Base-by-base conservation (phyloP, 2,113 vertebrate species). In the Sus scrofa region DNA sequence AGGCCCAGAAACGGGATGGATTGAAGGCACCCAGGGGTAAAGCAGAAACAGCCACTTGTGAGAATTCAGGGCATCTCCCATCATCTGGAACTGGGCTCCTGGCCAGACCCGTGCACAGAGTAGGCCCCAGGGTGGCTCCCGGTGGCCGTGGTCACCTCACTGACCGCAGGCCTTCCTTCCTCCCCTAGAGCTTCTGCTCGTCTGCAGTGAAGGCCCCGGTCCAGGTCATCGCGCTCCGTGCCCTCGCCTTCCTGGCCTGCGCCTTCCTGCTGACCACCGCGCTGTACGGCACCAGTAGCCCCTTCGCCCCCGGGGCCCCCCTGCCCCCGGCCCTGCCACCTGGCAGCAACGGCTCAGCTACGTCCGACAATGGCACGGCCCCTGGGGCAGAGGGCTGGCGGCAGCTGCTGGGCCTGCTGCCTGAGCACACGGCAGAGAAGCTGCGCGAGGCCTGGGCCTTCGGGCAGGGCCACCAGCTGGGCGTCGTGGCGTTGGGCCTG, bases 171-270 rank as follows among this genome's bases (percentile, higher is more conserved):
- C 16, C 62, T 14, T 85, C 37, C 60, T 26, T 0, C 14, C 54
- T 26, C 52, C 63, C 37, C 3, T 98, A 99, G 99, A 99, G 97
- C 91, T 96, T 98, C 58, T 98, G 98, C 44, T 98, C 98, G 0
- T 97, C 98, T 0, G 83, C 97, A 0, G 74, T 96, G 56, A 98
- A 98, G 60, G 99, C 99, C 0, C 99, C 99, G 0, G n/a, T 97
- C 30, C 98, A 98, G 62, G 99, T 99, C 92, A 97, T 99, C n/a
- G n/a, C 99, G 2, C 98, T 99, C 11, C 98, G 99, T 0, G 91
- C 98, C 95, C 98, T 99, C 60, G 98, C 99, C 91, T 99, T 99
- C 98, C 98, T 99, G 75, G 98, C 99, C 88, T 99, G 99, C 13
- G 98, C 98, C 0, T 98, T 99, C 93, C 98, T 99, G 63, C 97